Base-by-base conservation (phyloP, 2,113 vertebrate genomes). In the Indicator maculatus region DNA sequence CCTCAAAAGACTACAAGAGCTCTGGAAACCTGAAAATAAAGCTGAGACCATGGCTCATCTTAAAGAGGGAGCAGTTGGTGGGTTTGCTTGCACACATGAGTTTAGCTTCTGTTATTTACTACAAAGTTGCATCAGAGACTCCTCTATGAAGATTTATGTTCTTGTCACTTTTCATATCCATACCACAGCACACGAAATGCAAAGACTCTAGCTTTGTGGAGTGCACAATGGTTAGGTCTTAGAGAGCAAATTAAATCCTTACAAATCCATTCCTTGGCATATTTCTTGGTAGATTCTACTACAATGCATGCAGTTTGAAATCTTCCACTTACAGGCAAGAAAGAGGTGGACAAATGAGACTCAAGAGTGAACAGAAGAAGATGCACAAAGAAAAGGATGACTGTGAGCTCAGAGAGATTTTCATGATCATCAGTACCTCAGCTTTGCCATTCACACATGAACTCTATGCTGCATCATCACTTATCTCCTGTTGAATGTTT, bases 71-170 rank as follows among this genome's bases (percentile, higher is more conserved):
- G 6, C 16, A 44, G n/a, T 10, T 59, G 5, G 13, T 60, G 27
- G 59, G 16, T 64, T 64, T 65, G 72, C 27, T 76, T 52, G 16
- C 12, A 69, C 3, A 4, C 14, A 0, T 2, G 75, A 63, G 8
- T 75, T 59, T 83, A 33, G 33, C 67, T 95, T 89, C 47, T 69
- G 50, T 16, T 24, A 65, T 69, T 80, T 76, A 70, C 52, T 76
- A 76, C 31, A 69, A 80, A 86, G 17, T 7, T 60, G 23, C 53
- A 67, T 19, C 16, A 8, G 5, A 83, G 55, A 50, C 59, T 41
- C 20, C 76, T 94, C 50, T 52, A 56, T 38, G 3, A 77, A 84
- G 50, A 83, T n/a, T 45, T n/a, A 61, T 24, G 24, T 63, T 59
- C 41, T 59, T 53, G 11, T 33, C 31, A 60, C 21, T 83, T 65